These are phyloP conservation scores for Paramuricea clavata DNA, from an alignment of 92 coral and sea anemone species.

Conservation along the genomic window DNA sequence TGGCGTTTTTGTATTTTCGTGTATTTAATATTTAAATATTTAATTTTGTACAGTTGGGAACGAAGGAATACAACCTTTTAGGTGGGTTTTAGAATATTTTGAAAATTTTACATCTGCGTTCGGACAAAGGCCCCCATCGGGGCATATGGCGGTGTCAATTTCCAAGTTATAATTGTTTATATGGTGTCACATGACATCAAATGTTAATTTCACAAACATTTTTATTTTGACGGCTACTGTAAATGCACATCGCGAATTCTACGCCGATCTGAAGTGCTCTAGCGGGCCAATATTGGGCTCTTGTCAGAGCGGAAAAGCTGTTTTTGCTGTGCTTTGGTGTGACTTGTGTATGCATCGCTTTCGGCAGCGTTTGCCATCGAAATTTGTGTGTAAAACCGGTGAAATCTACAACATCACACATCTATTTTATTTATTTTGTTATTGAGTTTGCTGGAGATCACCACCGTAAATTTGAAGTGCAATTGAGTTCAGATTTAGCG, in stretches of 20 bases:
- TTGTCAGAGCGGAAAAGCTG: neutral
- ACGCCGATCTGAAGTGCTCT: neutral
- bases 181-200: neutral
- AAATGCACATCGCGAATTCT: neutral
- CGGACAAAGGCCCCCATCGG: neutral
- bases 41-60: neutral
- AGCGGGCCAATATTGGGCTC: conserved; percentile 8
- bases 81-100: neutral
- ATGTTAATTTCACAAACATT: neutral
- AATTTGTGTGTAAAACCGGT: neutral
- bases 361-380: neutral
- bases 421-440: neutral
- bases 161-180: neutral
- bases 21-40: too few relatives aligned
- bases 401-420: neutral
- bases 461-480: neutral
- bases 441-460: neutral
- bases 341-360: neutral
- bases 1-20: neutral
- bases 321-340: neutral
- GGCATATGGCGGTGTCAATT: neutral
- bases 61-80: neutral
- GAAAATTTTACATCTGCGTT: neutral
- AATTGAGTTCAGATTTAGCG: neutral
- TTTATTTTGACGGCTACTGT: neutral